Conservation (phyloP, 2,797 vertebrate genomes). For the Chloroceryle inda region DNA sequence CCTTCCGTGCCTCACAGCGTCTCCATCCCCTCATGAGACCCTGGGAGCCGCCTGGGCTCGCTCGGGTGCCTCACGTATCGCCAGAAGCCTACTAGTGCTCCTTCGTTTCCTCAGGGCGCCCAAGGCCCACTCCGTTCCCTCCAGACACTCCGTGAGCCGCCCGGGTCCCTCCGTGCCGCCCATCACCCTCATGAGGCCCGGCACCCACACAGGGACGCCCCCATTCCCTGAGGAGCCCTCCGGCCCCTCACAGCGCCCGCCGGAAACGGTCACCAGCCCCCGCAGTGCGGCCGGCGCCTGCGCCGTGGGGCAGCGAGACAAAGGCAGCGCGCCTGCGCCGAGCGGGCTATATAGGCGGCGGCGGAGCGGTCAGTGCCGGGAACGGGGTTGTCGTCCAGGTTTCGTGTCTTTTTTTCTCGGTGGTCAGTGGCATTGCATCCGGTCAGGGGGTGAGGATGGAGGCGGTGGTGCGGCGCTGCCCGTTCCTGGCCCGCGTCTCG, state of each 20-base stretch:
- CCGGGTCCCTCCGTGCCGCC: no score
- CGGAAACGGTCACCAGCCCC: no score
- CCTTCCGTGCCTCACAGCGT: fast-evolving
- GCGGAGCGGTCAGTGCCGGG: no score
- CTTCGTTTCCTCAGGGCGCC: fast-evolving
- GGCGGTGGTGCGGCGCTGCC: conserved; percentile 92
- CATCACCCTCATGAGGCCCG: neutral
- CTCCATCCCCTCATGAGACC: fast-evolving
- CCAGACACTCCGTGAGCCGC: fast-evolving
- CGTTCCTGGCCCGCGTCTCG: conserved; percentile 92
- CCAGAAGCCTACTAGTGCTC: neutral
- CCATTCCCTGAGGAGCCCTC: neutral
- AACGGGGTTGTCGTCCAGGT: no score
- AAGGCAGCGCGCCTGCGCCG: no score
- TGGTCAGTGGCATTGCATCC: neutral
- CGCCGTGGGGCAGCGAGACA: no score
- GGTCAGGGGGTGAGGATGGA: conserved; percentile 83
- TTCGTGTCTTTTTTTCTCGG: no score
- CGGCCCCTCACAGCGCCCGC: no score
- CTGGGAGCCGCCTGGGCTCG: neutral
- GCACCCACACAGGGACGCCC: fast-evolving
- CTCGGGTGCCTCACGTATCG: neutral
- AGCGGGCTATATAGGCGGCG: no score
- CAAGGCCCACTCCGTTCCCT: no score
- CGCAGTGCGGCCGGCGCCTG: neutral